These are phyloP conservation scores for Drosophila phalerata DNA, from an alignment of 2,888 invertebrate genomes.

Conservation along the genomic window DNA sequence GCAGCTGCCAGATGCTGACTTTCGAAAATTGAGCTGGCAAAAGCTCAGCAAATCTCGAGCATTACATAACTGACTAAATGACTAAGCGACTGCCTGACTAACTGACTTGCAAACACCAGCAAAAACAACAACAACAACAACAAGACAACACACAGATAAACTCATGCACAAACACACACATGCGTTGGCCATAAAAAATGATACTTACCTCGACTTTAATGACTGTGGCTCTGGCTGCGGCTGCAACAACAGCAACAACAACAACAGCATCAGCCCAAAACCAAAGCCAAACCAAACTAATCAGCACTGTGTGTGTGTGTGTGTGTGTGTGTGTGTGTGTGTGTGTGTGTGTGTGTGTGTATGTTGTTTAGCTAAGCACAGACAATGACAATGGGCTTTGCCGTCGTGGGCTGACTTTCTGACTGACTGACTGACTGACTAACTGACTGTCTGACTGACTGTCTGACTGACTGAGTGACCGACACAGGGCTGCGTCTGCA, in stretches of 20 bases:
- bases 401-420: conserved; percentile 29
- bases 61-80: conserved; percentile 71
- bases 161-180: conserved; percentile 25
- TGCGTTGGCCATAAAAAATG: conserved; percentile 70
- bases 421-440: conserved; percentile 42
- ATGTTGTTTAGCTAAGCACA: conserved; percentile 55
- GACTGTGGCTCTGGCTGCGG: conserved; percentile 69
- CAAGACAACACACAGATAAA: conserved; percentile 16
- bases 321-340: conserved; percentile 11
- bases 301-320: conserved; percentile 61
- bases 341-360: conserved; percentile 8
- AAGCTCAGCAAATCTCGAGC: conserved; percentile 74
- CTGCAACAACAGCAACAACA: conserved; percentile 32
- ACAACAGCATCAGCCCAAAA: conserved; percentile 30
- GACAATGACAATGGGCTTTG: conserved; percentile 60
- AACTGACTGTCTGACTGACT: conserved; percentile 29
- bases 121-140: conserved; percentile 4
- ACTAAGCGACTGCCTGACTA: conserved; percentile 60
- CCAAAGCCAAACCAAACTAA: conserved; percentile 71
- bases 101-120: conserved; percentile 66
- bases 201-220: conserved; percentile 78
- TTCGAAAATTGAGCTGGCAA: conserved; percentile 71
- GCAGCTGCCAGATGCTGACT: conserved; percentile 50
- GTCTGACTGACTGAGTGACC: conserved; percentile 40
- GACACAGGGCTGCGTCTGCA: conserved; percentile 64